These are phyloP conservation scores for Bombus confusus DNA, from an alignment of 1,140 invertebrate species.

Conservation along the genomic window DNA sequence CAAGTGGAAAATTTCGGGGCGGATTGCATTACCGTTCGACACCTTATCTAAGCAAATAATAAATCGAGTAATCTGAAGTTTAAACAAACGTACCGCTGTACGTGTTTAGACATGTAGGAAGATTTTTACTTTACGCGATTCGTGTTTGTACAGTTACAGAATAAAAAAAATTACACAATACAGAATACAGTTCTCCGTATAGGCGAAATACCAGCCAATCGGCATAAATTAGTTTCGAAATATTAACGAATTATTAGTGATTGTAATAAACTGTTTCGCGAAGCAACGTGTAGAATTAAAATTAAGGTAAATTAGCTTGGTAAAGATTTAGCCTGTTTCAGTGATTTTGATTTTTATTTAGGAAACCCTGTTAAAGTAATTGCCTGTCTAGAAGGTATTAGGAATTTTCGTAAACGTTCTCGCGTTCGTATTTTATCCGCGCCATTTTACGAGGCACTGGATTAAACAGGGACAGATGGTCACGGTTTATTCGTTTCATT, in stretches of 20 bases:
- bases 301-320: neutral
- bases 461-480: slow-evolving; percentile 1
- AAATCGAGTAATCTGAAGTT: neutral
- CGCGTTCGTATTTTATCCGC: neutral
- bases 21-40: too few relatives aligned
- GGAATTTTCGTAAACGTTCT: neutral
- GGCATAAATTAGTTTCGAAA: neutral
- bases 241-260: too few relatives aligned
- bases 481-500: slow-evolving; percentile 15
- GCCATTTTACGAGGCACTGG: neutral
- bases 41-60: neutral
- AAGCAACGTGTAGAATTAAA: neutral
- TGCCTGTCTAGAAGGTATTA: too few relatives aligned
- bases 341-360: neutral
- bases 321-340: neutral
- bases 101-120: too few relatives aligned
- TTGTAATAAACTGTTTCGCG: neutral
- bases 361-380: neutral
- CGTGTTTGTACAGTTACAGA: too few relatives aligned
- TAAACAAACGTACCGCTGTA: neutral
- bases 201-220: neutral
- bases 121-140: neutral
- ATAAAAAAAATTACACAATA: too few relatives aligned
- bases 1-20: neutral
- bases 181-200: too few relatives aligned